Conservation (phyloP, 92 coral and sea anemone species). For the Phenganax stokvisi region DNA sequence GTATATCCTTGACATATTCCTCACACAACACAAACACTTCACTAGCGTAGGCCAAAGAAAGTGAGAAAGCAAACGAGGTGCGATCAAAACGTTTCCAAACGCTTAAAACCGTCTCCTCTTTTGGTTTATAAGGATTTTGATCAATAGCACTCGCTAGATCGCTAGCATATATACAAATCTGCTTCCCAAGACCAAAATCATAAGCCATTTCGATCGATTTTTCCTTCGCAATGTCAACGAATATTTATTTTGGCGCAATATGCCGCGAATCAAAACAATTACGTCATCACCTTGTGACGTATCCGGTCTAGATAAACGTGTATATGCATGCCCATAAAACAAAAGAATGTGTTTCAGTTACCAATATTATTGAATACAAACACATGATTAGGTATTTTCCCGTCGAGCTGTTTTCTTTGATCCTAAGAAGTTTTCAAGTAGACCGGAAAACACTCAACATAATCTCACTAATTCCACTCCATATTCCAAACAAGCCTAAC, state of each 20-base stretch:
- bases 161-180: conserved; percentile 64
- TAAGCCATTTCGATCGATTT: conserved; percentile 52
- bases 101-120: conserved; percentile 58
- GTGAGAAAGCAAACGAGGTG: conserved; percentile 70
- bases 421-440: too few relatives aligned
- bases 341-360: too few relatives aligned
- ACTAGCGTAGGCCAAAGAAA: conserved; percentile 46
- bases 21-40: conserved; percentile 54
- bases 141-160: conserved; percentile 87
- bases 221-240: neutral
- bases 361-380: too few relatives aligned
- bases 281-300: neutral
- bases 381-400: too few relatives aligned
- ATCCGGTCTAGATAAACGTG: neutral
- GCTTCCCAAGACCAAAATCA: conserved; percentile 11
- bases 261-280: neutral
- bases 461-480: too few relatives aligned
- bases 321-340: neutral
- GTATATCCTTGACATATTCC: conserved; percentile 20
- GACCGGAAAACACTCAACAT: too few relatives aligned
- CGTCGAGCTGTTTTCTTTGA: too few relatives aligned
- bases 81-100: conserved; percentile 76
- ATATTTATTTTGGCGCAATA: conserved; percentile 2
- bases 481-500: too few relatives aligned
- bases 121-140: conserved; percentile 57